Evolutionary conservation across 1,140 invertebrate species (phyloP).

Genomic region (Archegozetes longisetosus): DNA sequence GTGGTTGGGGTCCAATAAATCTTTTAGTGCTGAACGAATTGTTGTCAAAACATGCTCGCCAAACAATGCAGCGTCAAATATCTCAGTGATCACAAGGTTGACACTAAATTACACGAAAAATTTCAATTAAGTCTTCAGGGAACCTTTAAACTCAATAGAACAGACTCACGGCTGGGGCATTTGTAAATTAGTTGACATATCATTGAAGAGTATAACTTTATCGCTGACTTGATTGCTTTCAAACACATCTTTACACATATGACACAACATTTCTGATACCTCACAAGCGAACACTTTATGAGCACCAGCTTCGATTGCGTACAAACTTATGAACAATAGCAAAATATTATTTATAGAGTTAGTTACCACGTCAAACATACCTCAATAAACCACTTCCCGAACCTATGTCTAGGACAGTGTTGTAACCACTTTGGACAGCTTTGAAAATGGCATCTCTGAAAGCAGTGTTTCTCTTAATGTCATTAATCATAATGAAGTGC

Average conservation of each 20-base stretch:
- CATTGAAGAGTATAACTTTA: conserved; percentile 33
- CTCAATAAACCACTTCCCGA: conserved; percentile 49
- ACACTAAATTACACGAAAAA: conserved; percentile 33
- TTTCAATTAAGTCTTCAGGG: not conserved
- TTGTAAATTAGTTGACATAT: conserved; percentile 36
- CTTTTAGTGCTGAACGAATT: conserved; percentile 46
- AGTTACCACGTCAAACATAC: conserved; percentile 22
- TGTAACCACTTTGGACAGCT: conserved; percentile 34
- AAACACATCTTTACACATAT: conserved; percentile 40
- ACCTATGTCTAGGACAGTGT: conserved; percentile 51
- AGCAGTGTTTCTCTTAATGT: conserved; percentile 44
- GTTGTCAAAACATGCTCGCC: conserved; percentile 51
- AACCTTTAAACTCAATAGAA: not conserved
- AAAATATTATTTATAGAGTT: not conserved
- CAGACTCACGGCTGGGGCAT: conserved; percentile 26
- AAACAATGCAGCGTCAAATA: conserved; percentile 57
- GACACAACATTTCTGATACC: conserved; percentile 40
- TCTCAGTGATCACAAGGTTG: conserved; percentile 51
- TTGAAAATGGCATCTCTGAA: conserved; percentile 44
- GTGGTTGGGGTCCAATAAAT: conserved; percentile 31
- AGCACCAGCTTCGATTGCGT: conserved; percentile 39
- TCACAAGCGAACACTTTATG: conserved; percentile 45
- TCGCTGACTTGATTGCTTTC: conserved; percentile 31
- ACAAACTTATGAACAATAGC: conserved; percentile 40
- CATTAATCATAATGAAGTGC: conserved; percentile 69